A percentile compares a stretch with the other conserved stretches of the same genome.
phyloP scores from a whole-genome alignment of 2,113 vertebrate genomes.

The Acanthisitta chloris region DNA sequence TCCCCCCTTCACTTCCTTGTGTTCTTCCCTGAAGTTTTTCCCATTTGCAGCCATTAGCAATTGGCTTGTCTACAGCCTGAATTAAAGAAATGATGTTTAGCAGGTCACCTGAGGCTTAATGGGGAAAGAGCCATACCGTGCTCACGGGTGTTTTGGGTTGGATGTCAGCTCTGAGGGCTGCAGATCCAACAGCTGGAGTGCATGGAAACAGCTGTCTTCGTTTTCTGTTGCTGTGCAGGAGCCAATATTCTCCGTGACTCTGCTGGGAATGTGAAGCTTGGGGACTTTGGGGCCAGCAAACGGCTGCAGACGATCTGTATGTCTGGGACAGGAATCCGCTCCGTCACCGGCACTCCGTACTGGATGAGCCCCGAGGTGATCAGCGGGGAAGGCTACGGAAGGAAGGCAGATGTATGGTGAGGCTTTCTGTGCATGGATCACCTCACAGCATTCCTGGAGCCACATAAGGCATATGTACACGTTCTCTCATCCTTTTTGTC shows the following conservation, averaged over 20 bases:
- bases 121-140: background rate
- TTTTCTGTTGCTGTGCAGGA: slow-evolving; percentile 69
- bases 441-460: background rate
- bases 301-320: slow-evolving; percentile 96
- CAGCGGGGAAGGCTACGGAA: slow-evolving; percentile 93
- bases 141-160: background rate
- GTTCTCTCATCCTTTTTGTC: background rate
- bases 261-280: slow-evolving; percentile 92
- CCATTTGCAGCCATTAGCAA: slow-evolving; percentile 38
- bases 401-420: slow-evolving; percentile 95
- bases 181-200: background rate
- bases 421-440: background rate
- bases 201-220: background rate
- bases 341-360: slow-evolving; percentile 93
- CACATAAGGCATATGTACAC: rapidly evolving
- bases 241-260: slow-evolving; percentile 96
- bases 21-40: slow-evolving; percentile 42
- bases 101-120: slow-evolving; percentile 41
- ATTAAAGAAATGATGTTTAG: background rate
- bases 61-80: slow-evolving; percentile 7
- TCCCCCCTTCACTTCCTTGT: slow-evolving; percentile 32
- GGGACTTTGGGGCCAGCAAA: slow-evolving; percentile 96
- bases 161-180: background rate
- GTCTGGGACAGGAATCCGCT: slow-evolving; percentile 91
- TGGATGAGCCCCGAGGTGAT: slow-evolving; percentile 99